phyloP scores from a whole-genome alignment of 1,140 invertebrate genomes.

The Artemia franciscana region DNA sequence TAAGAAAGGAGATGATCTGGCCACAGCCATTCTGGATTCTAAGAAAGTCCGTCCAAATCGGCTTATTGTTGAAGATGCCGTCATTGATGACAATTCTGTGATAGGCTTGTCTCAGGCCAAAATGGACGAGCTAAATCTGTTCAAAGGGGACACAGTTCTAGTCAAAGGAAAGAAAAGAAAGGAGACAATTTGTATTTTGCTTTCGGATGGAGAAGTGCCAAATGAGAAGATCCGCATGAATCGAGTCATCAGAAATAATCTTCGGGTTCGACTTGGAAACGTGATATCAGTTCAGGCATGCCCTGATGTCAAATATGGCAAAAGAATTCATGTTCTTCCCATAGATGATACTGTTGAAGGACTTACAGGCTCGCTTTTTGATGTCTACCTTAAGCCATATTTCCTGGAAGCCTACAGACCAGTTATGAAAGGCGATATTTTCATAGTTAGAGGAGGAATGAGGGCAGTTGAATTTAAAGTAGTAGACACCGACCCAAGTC shows the following conservation, averaged over 20 bases:
- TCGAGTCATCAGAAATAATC: too few relatives aligned
- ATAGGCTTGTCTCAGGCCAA: slow-evolving; percentile 85
- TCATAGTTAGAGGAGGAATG: slow-evolving; percentile 94
- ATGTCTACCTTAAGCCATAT: slow-evolving; percentile 98
- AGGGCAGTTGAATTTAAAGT: slow-evolving; percentile 98
- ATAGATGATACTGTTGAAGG: too few relatives aligned
- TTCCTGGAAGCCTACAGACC: slow-evolving; percentile 97
- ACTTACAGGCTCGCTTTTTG: slow-evolving; percentile 94
- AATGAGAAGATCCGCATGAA: too few relatives aligned
- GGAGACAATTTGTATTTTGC: too few relatives aligned
- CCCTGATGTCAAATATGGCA: too few relatives aligned
- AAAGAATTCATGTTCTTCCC: too few relatives aligned
- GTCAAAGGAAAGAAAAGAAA: too few relatives aligned
- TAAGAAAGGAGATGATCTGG: slow-evolving; percentile 83
- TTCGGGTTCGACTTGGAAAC: too few relatives aligned
- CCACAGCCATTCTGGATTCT: slow-evolving; percentile 92
- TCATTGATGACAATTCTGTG: slow-evolving; percentile 96
- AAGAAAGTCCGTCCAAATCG: slow-evolving; percentile 94
- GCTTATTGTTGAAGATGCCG: slow-evolving; percentile 88
- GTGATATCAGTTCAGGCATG: too few relatives aligned
- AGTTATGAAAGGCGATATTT: slow-evolving; percentile 95
- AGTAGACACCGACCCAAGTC: slow-evolving; percentile 88
- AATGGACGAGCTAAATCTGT: too few relatives aligned
- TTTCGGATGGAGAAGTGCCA: too few relatives aligned
- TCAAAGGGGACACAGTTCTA: too few relatives aligned